phyloP scores from a whole-genome alignment of 2,113 vertebrate species.

The Paedocypris sp. region DNA sequence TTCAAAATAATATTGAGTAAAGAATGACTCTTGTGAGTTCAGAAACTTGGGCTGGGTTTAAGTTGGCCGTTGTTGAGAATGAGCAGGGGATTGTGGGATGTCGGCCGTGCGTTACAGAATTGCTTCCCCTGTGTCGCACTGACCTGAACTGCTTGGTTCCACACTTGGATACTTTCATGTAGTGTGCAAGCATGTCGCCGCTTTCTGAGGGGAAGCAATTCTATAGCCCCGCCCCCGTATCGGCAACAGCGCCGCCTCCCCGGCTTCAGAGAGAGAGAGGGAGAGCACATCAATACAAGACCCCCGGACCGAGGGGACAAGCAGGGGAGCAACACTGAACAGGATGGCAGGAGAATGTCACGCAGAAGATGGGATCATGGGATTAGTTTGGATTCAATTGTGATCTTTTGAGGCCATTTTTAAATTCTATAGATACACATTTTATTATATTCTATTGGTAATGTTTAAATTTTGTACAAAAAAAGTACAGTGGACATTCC shows the following conservation, averaged over 20 bases:
- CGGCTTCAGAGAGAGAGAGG: constrained; percentile 67
- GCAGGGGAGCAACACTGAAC: neutral
- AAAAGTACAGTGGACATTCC: too few relatives aligned
- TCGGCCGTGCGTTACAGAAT: constrained; percentile 49
- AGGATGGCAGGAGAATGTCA: neutral
- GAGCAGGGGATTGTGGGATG: constrained; percentile 7
- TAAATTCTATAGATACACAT: too few relatives aligned
- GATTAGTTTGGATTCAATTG: too few relatives aligned
- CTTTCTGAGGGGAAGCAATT: constrained; percentile 67
- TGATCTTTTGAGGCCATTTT: too few relatives aligned
- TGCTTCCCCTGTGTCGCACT: constrained; percentile 69
- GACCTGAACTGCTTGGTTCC: constrained; percentile 69
- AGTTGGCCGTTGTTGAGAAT: neutral
- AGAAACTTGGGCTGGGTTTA: neutral
- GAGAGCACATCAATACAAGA: constrained; percentile 55
- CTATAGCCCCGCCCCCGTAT: constrained; percentile 56
- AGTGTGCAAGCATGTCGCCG: constrained; percentile 66
- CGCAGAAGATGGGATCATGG: neutral
- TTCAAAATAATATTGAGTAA: too few relatives aligned
- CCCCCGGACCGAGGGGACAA: constrained; percentile 35
- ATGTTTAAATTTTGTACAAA: too few relatives aligned
- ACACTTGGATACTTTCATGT: constrained; percentile 66
- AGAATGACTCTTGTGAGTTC: too few relatives aligned
- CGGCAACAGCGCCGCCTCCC: constrained; percentile 63
- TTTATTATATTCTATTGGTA: too few relatives aligned